Evolutionary conservation across 1,140 invertebrate species (phyloP).

Genomic region (Samia ricini): DNA sequence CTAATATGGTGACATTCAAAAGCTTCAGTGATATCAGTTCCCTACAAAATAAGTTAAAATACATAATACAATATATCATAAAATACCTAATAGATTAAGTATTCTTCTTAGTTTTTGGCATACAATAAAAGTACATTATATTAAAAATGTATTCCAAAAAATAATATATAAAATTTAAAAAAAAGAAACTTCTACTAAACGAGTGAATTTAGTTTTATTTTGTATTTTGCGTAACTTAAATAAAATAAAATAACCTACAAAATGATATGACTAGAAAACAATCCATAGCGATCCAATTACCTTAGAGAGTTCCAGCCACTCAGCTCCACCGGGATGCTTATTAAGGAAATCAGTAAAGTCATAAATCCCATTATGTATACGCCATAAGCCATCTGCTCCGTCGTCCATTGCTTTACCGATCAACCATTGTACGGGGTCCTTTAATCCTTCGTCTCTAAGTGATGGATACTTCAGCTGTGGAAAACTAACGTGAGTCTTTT

Average conservation of each 20-base stretch:
- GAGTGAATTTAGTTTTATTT: too few species aligned
- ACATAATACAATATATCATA: neutral
- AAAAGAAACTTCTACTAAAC: too few species aligned
- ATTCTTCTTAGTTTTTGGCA: too few species aligned
- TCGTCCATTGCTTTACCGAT: constrained; percentile 83
- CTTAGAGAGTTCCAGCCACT: constrained; percentile 86
- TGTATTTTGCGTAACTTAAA: too few species aligned
- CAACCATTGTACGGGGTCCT: constrained; percentile 79
- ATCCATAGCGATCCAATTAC: constrained; percentile 44
- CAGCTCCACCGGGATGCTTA: constrained; percentile 87
- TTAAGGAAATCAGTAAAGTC: constrained; percentile 83
- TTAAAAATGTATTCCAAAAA: too few species aligned
- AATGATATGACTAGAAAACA: neutral
- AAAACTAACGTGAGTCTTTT: constrained; percentile 71
- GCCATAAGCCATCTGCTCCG: constrained; percentile 87
- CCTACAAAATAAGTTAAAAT: too few species aligned
- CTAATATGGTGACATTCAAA: constrained; percentile 84
- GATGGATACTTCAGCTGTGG: constrained; percentile 76
- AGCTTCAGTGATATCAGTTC: constrained; percentile 87
- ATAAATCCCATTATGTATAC: constrained; percentile 87
- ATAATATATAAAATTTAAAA: too few species aligned
- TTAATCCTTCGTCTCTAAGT: constrained; percentile 67
- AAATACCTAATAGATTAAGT: too few species aligned
- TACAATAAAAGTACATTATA: too few species aligned
- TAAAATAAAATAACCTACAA: too few species aligned